A percentile compares a stretch with the other conserved stretches of the same genome.
phyloP scores from a whole-genome alignment of 2,797 vertebrate genomes.

The Platyrinchus mystaceus region DNA sequence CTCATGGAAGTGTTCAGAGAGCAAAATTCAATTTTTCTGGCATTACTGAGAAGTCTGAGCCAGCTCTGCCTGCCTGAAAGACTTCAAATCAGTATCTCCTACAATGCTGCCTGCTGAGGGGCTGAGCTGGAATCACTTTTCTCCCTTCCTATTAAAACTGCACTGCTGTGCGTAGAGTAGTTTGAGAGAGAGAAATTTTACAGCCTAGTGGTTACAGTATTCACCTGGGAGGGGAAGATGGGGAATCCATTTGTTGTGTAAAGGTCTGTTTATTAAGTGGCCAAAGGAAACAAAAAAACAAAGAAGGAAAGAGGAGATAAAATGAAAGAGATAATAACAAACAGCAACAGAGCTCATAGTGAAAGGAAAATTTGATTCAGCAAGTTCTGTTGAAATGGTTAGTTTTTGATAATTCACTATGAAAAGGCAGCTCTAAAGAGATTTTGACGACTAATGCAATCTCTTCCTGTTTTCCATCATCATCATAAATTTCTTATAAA shows the following conservation, averaged over 20 bases:
- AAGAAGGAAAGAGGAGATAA: not conserved
- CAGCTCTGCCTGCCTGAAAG: not conserved
- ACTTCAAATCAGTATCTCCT: not conserved
- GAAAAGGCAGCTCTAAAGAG: not conserved
- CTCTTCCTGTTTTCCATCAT: not conserved
- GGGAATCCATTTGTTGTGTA: not conserved
- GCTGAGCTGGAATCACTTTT: not conserved
- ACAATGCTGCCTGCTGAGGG: not conserved
- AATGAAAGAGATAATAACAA: not conserved
- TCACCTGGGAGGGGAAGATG: not conserved
- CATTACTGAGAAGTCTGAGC: not conserved
- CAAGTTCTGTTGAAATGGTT: not conserved
- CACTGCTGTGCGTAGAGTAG: not conserved
- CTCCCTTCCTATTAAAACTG: not conserved
- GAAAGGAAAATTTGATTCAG: not conserved
- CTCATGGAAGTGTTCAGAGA: not conserved
- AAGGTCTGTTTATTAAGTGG: not conserved
- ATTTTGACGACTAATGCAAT: not conserved
- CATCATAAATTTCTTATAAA: constrained; percentile 8
- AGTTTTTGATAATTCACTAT: not conserved
- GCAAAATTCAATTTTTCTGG: not conserved
- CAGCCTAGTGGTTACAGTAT: not conserved
- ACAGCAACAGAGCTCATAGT: not conserved
- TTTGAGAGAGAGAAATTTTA: not conserved
- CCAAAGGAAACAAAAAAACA: not conserved